A percentile compares a stretch with the other conserved stretches of the same genome.
These are phyloP conservation scores for Drosophila borealis DNA, from an alignment of 2,888 invertebrate species.

Conservation along the genomic window DNA sequence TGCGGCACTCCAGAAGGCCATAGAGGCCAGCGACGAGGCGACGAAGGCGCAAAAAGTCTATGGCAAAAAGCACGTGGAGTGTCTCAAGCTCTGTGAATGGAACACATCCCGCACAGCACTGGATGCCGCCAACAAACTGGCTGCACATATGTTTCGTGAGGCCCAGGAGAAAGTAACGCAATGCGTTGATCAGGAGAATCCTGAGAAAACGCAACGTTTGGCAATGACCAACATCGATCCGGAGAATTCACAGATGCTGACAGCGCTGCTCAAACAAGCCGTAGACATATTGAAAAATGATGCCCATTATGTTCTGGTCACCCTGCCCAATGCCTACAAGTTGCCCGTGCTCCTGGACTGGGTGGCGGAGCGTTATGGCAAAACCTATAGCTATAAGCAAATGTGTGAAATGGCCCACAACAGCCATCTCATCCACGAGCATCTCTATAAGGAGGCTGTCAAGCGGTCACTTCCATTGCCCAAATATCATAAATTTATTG, in stretches of 20 bases:
- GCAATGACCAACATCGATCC: constrained; percentile 58
- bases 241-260: constrained; percentile 44
- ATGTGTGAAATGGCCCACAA: constrained; percentile 29
- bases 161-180: not conserved
- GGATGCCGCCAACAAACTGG: constrained; percentile 28
- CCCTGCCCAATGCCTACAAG: constrained; percentile 72
- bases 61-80: not conserved
- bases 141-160: constrained; percentile 1
- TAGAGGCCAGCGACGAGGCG: not conserved
- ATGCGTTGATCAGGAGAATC: not conserved
- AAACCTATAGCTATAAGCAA: constrained; percentile 42
- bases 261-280: constrained; percentile 49
- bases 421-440: constrained; percentile 16
- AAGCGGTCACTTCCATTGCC: not conserved
- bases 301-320: constrained; percentile 71
- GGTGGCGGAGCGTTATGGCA: constrained; percentile 68
- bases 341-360: constrained; percentile 69
- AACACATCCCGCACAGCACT: not conserved
- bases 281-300: constrained; percentile 56
- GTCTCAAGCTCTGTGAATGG: not conserved
- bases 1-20: constrained; percentile 23
- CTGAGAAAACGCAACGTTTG: not conserved
- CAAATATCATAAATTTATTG: not conserved
- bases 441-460: not conserved
- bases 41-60: not conserved